Conservation (phyloP, 2,888 invertebrate genomes). For the Thyatira batis region DNA sequence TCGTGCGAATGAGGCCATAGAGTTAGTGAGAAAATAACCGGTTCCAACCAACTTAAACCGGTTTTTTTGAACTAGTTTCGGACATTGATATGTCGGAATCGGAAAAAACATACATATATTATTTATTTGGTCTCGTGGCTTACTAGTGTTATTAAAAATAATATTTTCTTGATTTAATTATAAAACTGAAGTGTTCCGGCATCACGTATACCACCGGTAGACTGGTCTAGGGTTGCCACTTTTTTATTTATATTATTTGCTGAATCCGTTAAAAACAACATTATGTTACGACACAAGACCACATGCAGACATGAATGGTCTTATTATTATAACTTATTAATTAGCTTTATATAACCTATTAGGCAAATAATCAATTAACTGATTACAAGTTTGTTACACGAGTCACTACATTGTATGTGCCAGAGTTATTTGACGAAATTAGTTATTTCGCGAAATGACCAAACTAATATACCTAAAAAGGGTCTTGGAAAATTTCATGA, state of each 20-base stretch:
- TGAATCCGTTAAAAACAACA: background rate
- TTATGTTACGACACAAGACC: background rate
- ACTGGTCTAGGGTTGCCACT: background rate
- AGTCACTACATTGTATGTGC: background rate
- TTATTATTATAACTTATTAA: background rate
- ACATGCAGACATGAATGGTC: background rate
- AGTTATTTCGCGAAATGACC: background rate
- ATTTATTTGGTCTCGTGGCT: background rate
- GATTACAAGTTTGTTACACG: background rate
- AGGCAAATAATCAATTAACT: background rate
- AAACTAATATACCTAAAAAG: background rate
- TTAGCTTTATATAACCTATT: background rate
- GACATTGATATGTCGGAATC: background rate
- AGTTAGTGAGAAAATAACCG: background rate
- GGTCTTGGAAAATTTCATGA: no score
- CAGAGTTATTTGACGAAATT: background rate
- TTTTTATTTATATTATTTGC: background rate
- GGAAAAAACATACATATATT: background rate
- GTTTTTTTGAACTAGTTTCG: background rate
- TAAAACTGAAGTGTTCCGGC: background rate
- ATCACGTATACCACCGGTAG: background rate
- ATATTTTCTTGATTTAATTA: background rate
- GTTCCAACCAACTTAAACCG: background rate
- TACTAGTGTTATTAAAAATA: background rate
- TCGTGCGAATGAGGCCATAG: no score